Conservation (phyloP, 2,797 vertebrate species). For the Yasuhikotakia modesta region DNA sequence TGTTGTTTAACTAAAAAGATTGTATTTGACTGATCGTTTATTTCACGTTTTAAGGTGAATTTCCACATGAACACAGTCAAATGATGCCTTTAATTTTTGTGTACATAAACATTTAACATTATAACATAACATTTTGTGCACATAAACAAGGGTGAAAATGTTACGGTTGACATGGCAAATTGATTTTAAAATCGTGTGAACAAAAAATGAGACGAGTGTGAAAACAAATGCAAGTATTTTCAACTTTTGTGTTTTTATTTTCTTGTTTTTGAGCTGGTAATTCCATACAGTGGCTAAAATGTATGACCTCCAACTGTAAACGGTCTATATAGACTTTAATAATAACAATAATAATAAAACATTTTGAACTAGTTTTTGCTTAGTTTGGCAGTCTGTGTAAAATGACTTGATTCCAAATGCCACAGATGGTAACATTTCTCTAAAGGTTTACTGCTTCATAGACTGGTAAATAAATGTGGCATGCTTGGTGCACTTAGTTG, state of each 20-base stretch:
- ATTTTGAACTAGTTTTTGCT: conserved; percentile 11
- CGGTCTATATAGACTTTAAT: background rate
- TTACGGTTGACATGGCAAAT: conserved; percentile 15
- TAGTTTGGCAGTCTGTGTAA: conserved; percentile 40
- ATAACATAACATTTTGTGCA: no score
- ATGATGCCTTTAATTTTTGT: conserved; percentile 27
- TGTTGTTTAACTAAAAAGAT: no score
- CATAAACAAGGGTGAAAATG: conserved; percentile 32
- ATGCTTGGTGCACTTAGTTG: conserved; percentile 43
- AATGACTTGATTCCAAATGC: conserved; percentile 30
- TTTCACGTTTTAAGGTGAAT: background rate
- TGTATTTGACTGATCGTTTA: conserved; percentile 54
- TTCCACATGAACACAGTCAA: no score
- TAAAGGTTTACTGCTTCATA: conserved; percentile 23
- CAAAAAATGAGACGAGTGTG: conserved; percentile 26
- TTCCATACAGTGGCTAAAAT: conserved; percentile 2
- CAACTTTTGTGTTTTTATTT: background rate
- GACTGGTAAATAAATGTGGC: conserved; percentile 42
- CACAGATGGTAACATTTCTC: conserved; percentile 3
- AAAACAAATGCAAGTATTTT: conserved; percentile 18
- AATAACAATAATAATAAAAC: background rate
- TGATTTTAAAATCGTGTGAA: conserved; percentile 40
- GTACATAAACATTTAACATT: conserved; percentile 57
- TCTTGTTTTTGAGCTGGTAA: background rate
- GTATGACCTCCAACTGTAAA: background rate